Evolutionary conservation across 2,113 vertebrate species (phyloP), one percentile per base, ranked within the genome.

Genomic region (Cettia cetti): DNA sequence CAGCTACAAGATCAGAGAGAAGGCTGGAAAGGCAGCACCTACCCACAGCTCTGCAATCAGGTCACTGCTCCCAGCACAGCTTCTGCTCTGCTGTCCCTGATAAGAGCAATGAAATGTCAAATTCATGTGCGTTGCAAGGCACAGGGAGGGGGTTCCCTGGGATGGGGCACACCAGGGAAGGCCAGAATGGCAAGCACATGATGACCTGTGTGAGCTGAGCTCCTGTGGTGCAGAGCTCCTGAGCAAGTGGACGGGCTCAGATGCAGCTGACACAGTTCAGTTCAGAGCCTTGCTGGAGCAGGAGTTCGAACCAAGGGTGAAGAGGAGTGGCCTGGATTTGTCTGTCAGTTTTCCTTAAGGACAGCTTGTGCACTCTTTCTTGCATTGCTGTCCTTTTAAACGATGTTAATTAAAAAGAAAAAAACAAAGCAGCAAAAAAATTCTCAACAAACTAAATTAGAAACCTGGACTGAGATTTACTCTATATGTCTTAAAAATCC

Each of bases 1-100:
- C 3, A 1, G n/a, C 64, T 27, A 2, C 1, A 2, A 66, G 70
- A 45, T 63, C 9, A 44, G 78, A 66, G 54, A 17, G 52, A 37
- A 42, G 49, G 44, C 11, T 8, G n/a, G 56, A 88, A 56, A 64
- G 21, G 27, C 61, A 35, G 65, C 60, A 35, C 23, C 15, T 59
- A 2, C 42, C 37, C 17, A 15, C 20, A 16, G 1, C 40, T 27
- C 81, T 0, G 4, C 35, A 23, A 0, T 24, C 0, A 2, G 37
- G 52, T 59, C 37, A 1, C 53, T 47, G 50, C 31, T 83, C 21
- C n/a, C 68, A 65, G 40, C 2, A 2, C 39, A 9, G 72, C 52
- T 86, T 33, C 40, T 69, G 30, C 45, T 72, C 71, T 61, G 50
- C 47, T 70, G 5, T 81, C 31, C 11, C 28, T 54, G 31, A 18